Percentiles rank a stretch among this genome's conserved stretches.
Evolutionary conservation across 2,888 invertebrate species (phyloP).

Genomic region (Julus scanicus): DNA sequence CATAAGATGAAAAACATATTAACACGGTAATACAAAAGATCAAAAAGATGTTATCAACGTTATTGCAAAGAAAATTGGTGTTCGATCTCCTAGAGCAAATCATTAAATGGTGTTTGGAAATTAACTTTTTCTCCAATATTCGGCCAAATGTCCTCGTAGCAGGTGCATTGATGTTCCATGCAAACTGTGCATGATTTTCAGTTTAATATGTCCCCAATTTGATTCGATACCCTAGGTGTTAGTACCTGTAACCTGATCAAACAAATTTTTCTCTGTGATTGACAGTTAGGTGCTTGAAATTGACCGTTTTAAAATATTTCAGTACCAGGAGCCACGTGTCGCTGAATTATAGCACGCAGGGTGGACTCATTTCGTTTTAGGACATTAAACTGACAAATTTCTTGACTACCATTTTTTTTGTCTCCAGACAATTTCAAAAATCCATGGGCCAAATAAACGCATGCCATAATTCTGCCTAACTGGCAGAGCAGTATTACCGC

Average conservation of each 20-base stretch:
- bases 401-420: background rate
- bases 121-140: slow-evolving; percentile 38
- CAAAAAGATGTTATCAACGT: no score
- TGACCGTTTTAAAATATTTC: slow-evolving; percentile 36
- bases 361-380: slow-evolving; percentile 20
- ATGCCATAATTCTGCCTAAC: slow-evolving; percentile 43
- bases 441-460: slow-evolving; percentile 28
- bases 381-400: slow-evolving; percentile 46
- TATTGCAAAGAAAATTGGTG: slow-evolving; percentile 26
- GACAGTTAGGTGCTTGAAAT: slow-evolving; percentile 57
- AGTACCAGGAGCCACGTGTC: slow-evolving; percentile 41
- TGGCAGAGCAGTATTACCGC: background rate
- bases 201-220: slow-evolving; percentile 60
- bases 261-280: slow-evolving; percentile 60
- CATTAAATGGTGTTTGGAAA: slow-evolving; percentile 18
- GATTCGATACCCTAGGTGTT: slow-evolving; percentile 58
- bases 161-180: background rate
- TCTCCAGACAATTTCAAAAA: slow-evolving; percentile 44
- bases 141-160: slow-evolving; percentile 20
- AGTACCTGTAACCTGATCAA: slow-evolving; percentile 59
- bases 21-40: no score
- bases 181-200: slow-evolving; percentile 38
- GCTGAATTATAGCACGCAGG: slow-evolving; percentile 47
- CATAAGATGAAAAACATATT: no score
- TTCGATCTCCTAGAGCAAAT: slow-evolving; percentile 21